Evolutionary conservation across 1,140 invertebrate species (phyloP).

Genomic region (Drosophila serrata): DNA sequence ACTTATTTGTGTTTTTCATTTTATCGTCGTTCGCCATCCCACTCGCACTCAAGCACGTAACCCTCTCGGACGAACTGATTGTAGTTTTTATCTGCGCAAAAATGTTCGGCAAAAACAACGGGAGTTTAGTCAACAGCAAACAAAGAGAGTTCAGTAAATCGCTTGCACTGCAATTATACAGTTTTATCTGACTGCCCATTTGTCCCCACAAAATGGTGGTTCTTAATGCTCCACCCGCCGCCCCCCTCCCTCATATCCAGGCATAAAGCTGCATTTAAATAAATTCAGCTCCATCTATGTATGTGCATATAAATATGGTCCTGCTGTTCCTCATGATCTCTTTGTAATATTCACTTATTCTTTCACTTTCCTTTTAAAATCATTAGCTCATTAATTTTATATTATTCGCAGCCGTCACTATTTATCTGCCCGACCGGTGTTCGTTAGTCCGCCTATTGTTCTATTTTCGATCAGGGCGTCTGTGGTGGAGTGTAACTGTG

Average conservation of each 20-base stretch:
- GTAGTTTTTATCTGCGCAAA: conserved; percentile 27
- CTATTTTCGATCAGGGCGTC: conserved; percentile 4
- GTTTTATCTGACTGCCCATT: neutral
- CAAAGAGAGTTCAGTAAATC: conserved; percentile 22
- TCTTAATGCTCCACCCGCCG: conserved; percentile 33
- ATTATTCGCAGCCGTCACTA: conserved; percentile 42
- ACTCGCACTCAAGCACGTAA: conserved; percentile 56
- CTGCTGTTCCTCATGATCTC: neutral
- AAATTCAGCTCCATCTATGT: neutral
- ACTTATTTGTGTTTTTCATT: conserved; percentile 56
- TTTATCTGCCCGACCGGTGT: conserved; percentile 17
- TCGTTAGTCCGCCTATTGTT: neutral
- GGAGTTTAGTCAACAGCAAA: conserved; percentile 27
- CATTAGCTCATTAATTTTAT: conserved; percentile 44
- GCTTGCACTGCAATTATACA: conserved; percentile 9
- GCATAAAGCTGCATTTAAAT: conserved; percentile 27
- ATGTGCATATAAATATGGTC: conserved; percentile 26
- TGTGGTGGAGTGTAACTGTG: conserved; percentile 1
- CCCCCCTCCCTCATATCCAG: conserved; percentile 1
- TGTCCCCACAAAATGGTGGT: conserved; percentile 56
- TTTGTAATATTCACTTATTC: conserved; percentile 36
- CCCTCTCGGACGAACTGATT: conserved; percentile 29
- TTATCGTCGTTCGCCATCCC: conserved; percentile 42
- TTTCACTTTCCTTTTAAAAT: neutral
- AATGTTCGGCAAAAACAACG: neutral